Evolutionary conservation across 2,797 vertebrate genomes (phyloP).

Genomic region (Hoplostethus mediterraneus): DNA sequence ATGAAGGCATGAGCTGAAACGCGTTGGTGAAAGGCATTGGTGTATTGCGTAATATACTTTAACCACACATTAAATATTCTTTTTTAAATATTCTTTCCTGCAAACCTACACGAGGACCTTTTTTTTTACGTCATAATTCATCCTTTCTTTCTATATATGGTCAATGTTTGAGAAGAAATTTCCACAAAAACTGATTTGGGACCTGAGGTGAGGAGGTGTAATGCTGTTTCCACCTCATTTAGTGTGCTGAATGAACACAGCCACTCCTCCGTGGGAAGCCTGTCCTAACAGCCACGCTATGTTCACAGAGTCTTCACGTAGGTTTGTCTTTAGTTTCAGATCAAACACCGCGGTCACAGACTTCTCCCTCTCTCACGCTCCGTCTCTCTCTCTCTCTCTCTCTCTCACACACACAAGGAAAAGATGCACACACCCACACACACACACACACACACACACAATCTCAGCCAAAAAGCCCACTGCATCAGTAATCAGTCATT

Average conservation of each 20-base stretch:
- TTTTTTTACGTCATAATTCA: too few relatives aligned
- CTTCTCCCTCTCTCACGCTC: too few relatives aligned
- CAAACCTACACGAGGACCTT: too few relatives aligned
- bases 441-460: constrained; percentile 24
- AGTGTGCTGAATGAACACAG: constrained; percentile 10
- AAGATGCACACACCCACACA: too few relatives aligned
- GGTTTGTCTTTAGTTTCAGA: constrained; percentile 18
- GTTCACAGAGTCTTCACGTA: constrained; percentile 15
- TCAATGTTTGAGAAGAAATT: not conserved
- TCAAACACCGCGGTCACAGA: not conserved
- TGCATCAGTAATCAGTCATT: constrained; percentile 65
- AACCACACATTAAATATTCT: too few relatives aligned
- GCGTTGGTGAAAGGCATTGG: too few relatives aligned
- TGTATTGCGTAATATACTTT: too few relatives aligned
- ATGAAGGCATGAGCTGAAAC: too few relatives aligned
- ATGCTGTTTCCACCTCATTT: not conserved
- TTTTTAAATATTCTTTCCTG: too few relatives aligned
- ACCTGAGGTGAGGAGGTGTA: not conserved
- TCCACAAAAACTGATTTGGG: constrained; percentile 18
- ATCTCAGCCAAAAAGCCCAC: constrained; percentile 48
- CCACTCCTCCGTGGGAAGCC: not conserved
- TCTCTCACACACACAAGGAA: too few relatives aligned
- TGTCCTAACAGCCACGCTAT: constrained; percentile 4
- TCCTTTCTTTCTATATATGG: not conserved
- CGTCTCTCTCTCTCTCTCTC: too few relatives aligned